Percentiles rank a stretch among this genome's conserved stretches.
These are phyloP conservation scores for Micronisus gabar DNA, from an alignment of 2,113 vertebrate genomes.

Conservation along the genomic window DNA sequence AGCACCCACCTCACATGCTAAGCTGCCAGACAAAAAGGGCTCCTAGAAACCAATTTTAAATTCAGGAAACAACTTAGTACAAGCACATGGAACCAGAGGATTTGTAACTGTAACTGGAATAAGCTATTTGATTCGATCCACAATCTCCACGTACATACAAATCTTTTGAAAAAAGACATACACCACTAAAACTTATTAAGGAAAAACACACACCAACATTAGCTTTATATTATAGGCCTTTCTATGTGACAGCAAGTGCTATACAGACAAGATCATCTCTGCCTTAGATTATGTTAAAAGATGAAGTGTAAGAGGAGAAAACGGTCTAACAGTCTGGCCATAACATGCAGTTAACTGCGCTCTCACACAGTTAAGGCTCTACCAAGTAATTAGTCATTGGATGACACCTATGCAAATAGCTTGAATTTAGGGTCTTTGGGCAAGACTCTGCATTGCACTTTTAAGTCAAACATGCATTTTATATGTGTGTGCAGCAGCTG, in stretches of 20 bases:
- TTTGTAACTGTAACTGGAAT: neutral
- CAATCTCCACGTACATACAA: neutral
- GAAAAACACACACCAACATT: neutral
- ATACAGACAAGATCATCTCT: neutral
- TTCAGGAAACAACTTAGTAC: neutral
- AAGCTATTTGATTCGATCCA: neutral
- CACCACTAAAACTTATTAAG: fast-evolving
- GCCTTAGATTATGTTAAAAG: neutral
- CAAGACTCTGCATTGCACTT: neutral
- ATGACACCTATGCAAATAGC: neutral
- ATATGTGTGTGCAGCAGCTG: fast-evolving
- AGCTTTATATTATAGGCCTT: neutral
- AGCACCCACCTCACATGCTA: neutral
- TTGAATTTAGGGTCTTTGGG: neutral
- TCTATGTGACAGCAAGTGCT: neutral
- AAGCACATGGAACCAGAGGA: neutral
- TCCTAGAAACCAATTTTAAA: neutral
- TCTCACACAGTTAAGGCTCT: neutral
- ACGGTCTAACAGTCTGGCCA: neutral
- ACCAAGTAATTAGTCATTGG: neutral
- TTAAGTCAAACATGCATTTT: neutral
- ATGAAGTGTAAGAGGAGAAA: neutral
- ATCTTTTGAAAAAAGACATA: neutral
- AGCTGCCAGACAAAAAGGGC: neutral
- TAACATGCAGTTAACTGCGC: neutral